These are phyloP conservation scores for Drosophila meridiana DNA, from an alignment of 2,888 invertebrate species.

Conservation along the genomic window DNA sequence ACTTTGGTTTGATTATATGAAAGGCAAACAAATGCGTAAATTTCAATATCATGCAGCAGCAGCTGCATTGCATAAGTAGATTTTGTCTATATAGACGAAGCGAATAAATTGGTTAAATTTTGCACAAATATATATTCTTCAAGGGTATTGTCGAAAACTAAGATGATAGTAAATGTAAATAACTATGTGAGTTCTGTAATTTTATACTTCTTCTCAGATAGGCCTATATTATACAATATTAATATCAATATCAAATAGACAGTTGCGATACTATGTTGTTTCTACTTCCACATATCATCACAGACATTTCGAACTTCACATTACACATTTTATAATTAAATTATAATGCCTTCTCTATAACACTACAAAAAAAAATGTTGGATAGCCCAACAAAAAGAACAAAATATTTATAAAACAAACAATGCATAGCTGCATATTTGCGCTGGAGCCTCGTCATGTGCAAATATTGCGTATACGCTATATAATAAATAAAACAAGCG, in stretches of 20 bases:
- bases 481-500: slow-evolving; percentile 70
- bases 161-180: not conserved
- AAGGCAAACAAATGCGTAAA: not conserved
- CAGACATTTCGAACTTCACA: not conserved
- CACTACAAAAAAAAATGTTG: not conserved
- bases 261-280: not conserved
- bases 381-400: slow-evolving; percentile 24
- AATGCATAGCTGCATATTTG: slow-evolving; percentile 67
- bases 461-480: slow-evolving; percentile 76
- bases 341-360: not conserved
- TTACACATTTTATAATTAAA: not conserved
- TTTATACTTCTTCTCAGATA: not conserved
- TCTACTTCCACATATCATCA: not conserved
- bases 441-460: slow-evolving; percentile 31
- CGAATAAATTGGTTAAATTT: not conserved
- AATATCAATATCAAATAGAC: no score
- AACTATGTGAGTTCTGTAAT: not conserved
- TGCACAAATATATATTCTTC: not conserved
- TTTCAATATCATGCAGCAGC: not conserved
- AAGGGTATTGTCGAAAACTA: not conserved
- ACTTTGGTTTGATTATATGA: not conserved
- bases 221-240: not conserved
- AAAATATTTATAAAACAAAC: slow-evolving; percentile 49
- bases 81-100: not conserved
- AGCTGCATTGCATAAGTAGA: not conserved